phyloP scores from a whole-genome alignment of 2,888 invertebrate species.

The Blastobasis adustella region DNA sequence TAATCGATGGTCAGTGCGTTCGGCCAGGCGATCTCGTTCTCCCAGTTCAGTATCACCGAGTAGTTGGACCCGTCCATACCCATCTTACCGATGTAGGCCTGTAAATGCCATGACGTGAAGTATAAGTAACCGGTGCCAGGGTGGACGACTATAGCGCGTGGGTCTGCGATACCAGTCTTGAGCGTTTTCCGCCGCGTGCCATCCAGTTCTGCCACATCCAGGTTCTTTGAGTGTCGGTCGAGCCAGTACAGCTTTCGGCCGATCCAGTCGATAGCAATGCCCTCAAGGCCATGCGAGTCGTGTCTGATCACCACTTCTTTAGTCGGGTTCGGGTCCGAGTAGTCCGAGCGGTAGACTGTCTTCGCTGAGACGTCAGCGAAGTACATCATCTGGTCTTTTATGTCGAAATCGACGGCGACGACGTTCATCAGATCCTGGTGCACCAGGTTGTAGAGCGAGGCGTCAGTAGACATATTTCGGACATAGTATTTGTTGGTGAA shows the following conservation, averaged over 20 bases:
- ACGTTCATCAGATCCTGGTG: constrained; percentile 97
- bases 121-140: constrained; percentile 95
- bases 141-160: constrained; percentile 95
- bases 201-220: constrained; percentile 95
- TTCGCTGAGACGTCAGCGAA: constrained; percentile 98
- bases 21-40: constrained; percentile 98
- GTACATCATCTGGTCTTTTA: constrained; percentile 88
- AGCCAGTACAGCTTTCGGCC: constrained; percentile 97
- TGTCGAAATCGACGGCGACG: constrained; percentile 96
- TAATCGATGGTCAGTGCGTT: constrained; percentile 98
- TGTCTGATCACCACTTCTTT: constrained; percentile 92
- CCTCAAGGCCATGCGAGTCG: constrained; percentile 97
- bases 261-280: constrained; percentile 97
- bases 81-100: constrained; percentile 97
- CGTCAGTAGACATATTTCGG: constrained; percentile 95
- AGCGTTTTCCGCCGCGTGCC: constrained; percentile 94
- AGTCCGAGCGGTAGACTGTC: constrained; percentile 88
- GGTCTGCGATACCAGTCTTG: constrained; percentile 92
- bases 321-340: constrained; percentile 73
- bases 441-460: constrained; percentile 86
- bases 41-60: constrained; percentile 91
- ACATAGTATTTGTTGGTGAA: constrained; percentile 99
- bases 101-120: constrained; percentile 96
- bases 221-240: constrained; percentile 94
- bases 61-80: constrained; percentile 97